Evolutionary conservation across 1,140 invertebrate species (phyloP), one percentile per base, ranked within the genome.

Genomic region (Drosophila sulfurigaster): DNA sequence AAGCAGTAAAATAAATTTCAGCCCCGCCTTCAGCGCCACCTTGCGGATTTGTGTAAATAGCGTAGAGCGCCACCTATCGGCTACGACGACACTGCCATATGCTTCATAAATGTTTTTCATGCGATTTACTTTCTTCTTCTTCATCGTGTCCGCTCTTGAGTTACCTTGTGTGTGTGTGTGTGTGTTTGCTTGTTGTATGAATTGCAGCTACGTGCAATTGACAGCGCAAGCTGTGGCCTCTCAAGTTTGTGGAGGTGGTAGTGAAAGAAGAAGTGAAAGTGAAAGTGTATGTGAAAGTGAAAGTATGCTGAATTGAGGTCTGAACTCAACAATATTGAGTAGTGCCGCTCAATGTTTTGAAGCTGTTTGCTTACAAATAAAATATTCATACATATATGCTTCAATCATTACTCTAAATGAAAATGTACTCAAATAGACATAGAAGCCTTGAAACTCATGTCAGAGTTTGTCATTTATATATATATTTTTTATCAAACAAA

Each of bases 1-100:
- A 75, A 54, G 73, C 73, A 57, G 73, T 75, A 82, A 82, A 88
- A 87, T 88, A 88, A 78, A 88, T 72, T 78, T 66, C 76, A 80
- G 72, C 43, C 45, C 51, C 80, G 79, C 68, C 72, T 65, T 60
- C 79, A 82, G 46, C 28, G 51, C 45, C 28, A 48, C 38, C 63
- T 20, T 56, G 51, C 58, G 77, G 49, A 73, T 28, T 38, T 38
- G 35, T 38, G 35, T 38, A 38, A 38, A 10, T 38, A 10, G 20
- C 10, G 35, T 10, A 38, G 7, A 38, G 35, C 35, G 35, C 35
- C 35, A 38, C 35, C 35, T 38, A 38, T 8, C 35, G 35, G 35
- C 30, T 5, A 60, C 57, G 64, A 51, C 41, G 7, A 49, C 11
- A 51, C 30, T 66, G 56, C 60, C 82, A 87, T 82, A 79, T 79